A percentile compares a stretch with the other conserved stretches of the same genome.
These are phyloP conservation scores for Urocyon cinereoargenteus DNA, from an alignment of 2,797 vertebrate species.

Conservation along the genomic window DNA sequence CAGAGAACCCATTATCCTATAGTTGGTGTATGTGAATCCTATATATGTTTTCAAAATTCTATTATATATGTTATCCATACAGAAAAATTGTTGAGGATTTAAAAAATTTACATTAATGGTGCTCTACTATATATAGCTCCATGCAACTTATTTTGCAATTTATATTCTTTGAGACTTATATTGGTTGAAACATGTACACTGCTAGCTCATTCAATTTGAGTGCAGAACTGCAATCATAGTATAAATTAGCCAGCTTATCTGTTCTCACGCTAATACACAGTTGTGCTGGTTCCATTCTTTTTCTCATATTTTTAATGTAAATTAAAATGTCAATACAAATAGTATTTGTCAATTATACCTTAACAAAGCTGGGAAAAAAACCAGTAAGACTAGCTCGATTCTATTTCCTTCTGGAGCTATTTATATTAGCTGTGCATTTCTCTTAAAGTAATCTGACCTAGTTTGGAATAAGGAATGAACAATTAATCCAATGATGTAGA, in stretches of 20 bases:
- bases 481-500: not conserved
- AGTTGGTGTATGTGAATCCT: not conserved
- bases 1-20: not conserved
- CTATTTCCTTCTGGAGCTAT: not conserved
- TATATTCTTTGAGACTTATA: slow-evolving; percentile 26
- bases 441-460: slow-evolving; percentile 16
- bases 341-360: not conserved
- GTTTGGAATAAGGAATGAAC: slow-evolving; percentile 1
- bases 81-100: not conserved
- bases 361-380: not conserved
- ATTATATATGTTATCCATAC: not conserved
- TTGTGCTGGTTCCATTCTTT: not conserved
- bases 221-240: not conserved
- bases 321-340: not conserved
- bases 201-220: slow-evolving; percentile 31
- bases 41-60: slow-evolving; percentile 12
- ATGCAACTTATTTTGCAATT: slow-evolving; percentile 40
- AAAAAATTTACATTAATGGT: not conserved
- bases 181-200: slow-evolving; percentile 26
- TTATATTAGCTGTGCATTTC: slow-evolving; percentile 13
- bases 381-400: not conserved
- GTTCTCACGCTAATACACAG: not conserved
- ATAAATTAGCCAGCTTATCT: not conserved
- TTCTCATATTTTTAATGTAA: not conserved
- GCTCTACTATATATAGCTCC: not conserved